Conservation (phyloP, 2,797 vertebrate genomes). For the Etheostoma nigrum region DNA sequence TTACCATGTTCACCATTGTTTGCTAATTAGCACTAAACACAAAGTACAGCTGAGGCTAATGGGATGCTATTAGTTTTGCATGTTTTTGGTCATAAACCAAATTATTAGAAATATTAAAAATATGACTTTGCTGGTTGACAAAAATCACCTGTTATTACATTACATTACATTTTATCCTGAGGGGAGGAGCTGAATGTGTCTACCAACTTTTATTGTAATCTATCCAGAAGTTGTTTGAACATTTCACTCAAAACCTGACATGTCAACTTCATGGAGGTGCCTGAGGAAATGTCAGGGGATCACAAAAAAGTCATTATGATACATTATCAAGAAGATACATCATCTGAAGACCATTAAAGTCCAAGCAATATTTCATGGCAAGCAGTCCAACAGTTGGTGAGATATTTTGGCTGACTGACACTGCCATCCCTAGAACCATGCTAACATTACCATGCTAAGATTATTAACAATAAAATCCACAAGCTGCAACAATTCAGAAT, state of each 20-base stretch:
- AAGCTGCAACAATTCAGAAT: not conserved
- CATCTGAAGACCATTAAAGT: conserved; percentile 13
- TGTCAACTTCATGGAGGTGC: conserved; percentile 36
- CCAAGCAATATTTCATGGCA: not conserved
- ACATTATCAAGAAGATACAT: not conserved
- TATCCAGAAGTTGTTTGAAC: conserved; percentile 25
- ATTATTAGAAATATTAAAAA: not conserved
- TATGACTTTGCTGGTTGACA: not conserved
- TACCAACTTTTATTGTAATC: conserved; percentile 24
- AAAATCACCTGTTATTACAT: not conserved
- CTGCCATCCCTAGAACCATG: not conserved
- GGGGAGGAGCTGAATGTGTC: not conserved
- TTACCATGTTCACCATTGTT: too few relatives aligned
- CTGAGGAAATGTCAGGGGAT: conserved; percentile 42
- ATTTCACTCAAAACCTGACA: conserved; percentile 53
- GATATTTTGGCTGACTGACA: not conserved
- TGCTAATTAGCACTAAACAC: too few relatives aligned
- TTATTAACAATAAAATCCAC: not conserved
- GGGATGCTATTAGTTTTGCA: not conserved
- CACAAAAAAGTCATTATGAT: conserved; percentile 20
- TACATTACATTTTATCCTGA: not conserved
- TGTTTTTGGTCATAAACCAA: not conserved
- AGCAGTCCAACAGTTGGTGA: conserved; percentile 16
- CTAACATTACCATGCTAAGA: not conserved
- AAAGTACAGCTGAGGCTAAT: too few relatives aligned